Base-by-base conservation (phyloP, 2,888 invertebrate genomes). In the Belgica antarctica region DNA sequence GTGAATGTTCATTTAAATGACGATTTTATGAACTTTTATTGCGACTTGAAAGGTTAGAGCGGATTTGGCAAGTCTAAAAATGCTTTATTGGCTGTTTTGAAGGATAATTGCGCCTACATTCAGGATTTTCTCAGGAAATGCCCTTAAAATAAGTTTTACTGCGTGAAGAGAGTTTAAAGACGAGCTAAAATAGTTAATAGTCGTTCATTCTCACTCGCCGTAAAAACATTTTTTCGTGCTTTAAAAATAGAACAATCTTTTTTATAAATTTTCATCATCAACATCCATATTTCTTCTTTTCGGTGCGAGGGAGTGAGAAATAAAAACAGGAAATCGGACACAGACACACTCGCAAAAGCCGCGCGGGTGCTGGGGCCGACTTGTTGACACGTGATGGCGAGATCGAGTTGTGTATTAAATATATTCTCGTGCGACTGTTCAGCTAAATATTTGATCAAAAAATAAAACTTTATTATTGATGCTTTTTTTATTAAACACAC, bases 171-270 rank as follows among this genome's bases (percentile, higher is more conserved):
- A 59, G 3, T 24, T 59, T 22, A 12, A 57, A 8, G 7, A 8
- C 3, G 22, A 34, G 62, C 34, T 34, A 34, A 62, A 62, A 61
- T 61, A 62, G 62, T 62, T 62, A 62, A 62, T 62, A 62, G 62
- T 62, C 34, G 28, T 25, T 62, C 62, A 15, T 62, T 28, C 27
- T 62, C 62, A 62, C 62, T 62, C 62, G 15, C 62, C 62, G 34
- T 62, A 34, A 62, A 28, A 46, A 46, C 17, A 17, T 52, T 22
- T 34, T 34, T 25, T 61, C 10, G 3, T 52, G 8, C 24, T 62
- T 34, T 62, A 25, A 62, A 62, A 62, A 62, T 62, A 62, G 62
- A 62, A 34, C 31, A n/a, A n/a, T 52, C 22, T 52, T 41, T 52
- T n/a, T 52, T 52, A 52, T 52, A 31, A 34, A 62, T 31, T 62